Percentiles rank a stretch among this genome's conserved stretches.
These are phyloP conservation scores for Helicoverpa assulta DNA, from an alignment of 2,888 invertebrate species.

Conservation along the genomic window DNA sequence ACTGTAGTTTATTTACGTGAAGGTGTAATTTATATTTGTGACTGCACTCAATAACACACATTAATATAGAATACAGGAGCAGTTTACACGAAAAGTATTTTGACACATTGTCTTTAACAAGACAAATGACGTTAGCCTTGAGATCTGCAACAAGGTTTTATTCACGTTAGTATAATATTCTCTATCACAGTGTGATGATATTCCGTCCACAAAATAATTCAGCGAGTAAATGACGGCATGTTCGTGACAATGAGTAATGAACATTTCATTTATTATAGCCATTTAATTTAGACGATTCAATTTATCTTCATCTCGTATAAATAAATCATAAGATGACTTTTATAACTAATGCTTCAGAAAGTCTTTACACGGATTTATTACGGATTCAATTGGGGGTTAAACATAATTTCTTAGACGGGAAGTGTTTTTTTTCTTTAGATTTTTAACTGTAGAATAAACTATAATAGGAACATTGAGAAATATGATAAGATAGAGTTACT, in stretches of 20 bases:
- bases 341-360: conserved; percentile 56
- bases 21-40: too few relatives aligned
- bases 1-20: too few relatives aligned
- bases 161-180: conserved; percentile 2
- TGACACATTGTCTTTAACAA: neutral
- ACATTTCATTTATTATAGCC: conserved; percentile 60
- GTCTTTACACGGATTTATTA: conserved; percentile 49
- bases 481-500: too few relatives aligned
- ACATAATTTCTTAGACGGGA: neutral
- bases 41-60: too few relatives aligned
- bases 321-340: conserved; percentile 65
- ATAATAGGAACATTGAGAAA: neutral
- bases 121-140: neutral
- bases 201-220: conserved; percentile 42
- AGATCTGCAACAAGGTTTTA: neutral
- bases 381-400: conserved; percentile 26
- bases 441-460: too few relatives aligned
- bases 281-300: conserved; percentile 60
- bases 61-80: too few relatives aligned
- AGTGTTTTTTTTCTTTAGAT: neutral
- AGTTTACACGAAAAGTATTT: too few relatives aligned
- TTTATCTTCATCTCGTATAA: conserved; percentile 64
- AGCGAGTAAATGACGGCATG: conserved; percentile 43
- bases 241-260: conserved; percentile 62
- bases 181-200: conserved; percentile 15